Base-by-base conservation (phyloP, 2,113 vertebrate species). In the Gasterosteus aculeatus region DNA sequence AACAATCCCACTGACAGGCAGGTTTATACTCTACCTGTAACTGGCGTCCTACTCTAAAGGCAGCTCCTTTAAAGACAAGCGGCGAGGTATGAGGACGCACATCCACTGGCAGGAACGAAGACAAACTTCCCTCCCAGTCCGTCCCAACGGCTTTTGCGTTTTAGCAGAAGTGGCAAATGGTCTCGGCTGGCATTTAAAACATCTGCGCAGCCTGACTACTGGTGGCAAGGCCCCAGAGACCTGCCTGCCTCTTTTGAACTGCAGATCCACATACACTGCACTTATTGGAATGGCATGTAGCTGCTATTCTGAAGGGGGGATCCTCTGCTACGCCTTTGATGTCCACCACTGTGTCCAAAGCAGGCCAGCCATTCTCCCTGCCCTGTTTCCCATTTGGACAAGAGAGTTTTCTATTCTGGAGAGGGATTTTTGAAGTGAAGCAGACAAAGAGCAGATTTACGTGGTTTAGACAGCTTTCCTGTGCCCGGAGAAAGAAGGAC, bases 271-370 rank as follows among this genome's bases (percentile, higher is more conserved):
- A 89, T 84, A 80, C 86, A 56, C 89, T 81, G 84, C 81, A 82
- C 91, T 92, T 92, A 93, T 87, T 93, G 91, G 87, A 93, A 93
- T 92, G 91, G 92, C 90, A 92, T 94, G 93, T 91, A 82, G 85
- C 86, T 80, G 90, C 89, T 86, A 87, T 89, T 93, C 86, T 91
- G 88, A 88, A 88, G 84, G 86, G 29, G 87, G 90, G 89, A 90
- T 91, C 87, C 89, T 90, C 91, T 71, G 83, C 84, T 77, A 65
- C 61, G 76, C 79, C 88, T 92, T 93, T 93, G 90, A 93, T 90
- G 91, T 88, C 85, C 84, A 81, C 85, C 89, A 90, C 84, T 89
- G 87, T 88, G 86, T 93, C 87, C 87, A 88, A 88, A 85, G 90
- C 89, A 80, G 82, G 69, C 79, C 5, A 83, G 72, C 82, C 78